Conservation (phyloP, 2,797 vertebrate species). For the Melanotaenia maccullochi region DNA sequence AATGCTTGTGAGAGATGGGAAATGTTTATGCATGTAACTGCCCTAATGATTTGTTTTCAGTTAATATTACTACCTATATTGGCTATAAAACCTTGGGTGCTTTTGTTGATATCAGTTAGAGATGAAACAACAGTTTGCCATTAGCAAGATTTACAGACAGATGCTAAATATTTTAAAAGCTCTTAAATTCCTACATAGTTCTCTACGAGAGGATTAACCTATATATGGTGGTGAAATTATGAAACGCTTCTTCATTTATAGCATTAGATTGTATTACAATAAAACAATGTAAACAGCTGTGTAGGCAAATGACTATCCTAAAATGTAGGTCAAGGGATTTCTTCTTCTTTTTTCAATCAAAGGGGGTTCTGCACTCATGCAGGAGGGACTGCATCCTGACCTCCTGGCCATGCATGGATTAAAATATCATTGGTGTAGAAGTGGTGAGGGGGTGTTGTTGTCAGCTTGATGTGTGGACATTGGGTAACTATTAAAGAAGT, state of each 20-base stretch:
- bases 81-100: not conserved
- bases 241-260: constrained; percentile 48
- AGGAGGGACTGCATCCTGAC: constrained; percentile 23
- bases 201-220: constrained; percentile 75
- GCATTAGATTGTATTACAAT: constrained; percentile 43
- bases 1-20: not conserved
- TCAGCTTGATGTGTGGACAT: constrained; percentile 28
- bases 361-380: constrained; percentile 24
- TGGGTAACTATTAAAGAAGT: constrained; percentile 66
- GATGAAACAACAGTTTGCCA: constrained; percentile 43
- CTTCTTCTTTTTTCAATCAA: constrained; percentile 43
- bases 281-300: constrained; percentile 61
- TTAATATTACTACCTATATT: constrained; percentile 10
- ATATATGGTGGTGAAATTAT: constrained; percentile 56
- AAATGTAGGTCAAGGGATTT: constrained; percentile 73
- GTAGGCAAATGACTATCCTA: constrained; percentile 28
- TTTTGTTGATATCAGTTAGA: constrained; percentile 40
- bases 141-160: constrained; percentile 61
- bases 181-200: constrained; percentile 70
- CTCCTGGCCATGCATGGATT: constrained; percentile 55
- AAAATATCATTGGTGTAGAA: constrained; percentile 45
- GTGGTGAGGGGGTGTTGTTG: constrained; percentile 13
- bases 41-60: constrained; percentile 4
- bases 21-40: not conserved
- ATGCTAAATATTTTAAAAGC: constrained; percentile 72